phyloP scores from a whole-genome alignment of 2,113 vertebrate species.

The Gnathonemus echidnorhynchus region DNA sequence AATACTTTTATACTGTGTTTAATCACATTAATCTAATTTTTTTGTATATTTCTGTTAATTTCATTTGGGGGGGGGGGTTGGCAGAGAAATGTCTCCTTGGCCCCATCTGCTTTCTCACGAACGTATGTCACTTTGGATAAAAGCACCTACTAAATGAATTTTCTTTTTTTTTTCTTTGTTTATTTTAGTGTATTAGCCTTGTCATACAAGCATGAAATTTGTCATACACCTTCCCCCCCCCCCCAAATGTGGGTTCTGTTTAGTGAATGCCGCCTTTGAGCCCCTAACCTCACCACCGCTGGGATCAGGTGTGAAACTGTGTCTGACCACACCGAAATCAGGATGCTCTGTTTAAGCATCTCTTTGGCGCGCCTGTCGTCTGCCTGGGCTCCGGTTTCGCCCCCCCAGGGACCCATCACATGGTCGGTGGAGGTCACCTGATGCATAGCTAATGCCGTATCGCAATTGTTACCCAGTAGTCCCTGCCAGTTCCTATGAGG shows the following conservation, averaged over 20 bases:
- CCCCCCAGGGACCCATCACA: neutral
- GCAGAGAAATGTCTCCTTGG: neutral
- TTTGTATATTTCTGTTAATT: neutral
- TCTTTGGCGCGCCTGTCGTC: neutral
- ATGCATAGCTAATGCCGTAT: neutral
- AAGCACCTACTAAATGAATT: neutral
- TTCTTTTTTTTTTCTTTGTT: neutral
- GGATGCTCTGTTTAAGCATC: neutral
- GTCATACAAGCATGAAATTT: neutral
- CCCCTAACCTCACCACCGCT: neutral
- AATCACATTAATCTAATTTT: neutral
- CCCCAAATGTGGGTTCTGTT: neutral
- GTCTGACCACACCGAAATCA: neutral
- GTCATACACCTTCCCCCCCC: neutral
- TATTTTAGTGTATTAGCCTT: neutral
- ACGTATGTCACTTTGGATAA: neutral
- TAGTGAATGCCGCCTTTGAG: neutral
- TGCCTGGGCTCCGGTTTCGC: neutral
- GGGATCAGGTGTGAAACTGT: neutral
- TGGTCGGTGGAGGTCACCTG: neutral
- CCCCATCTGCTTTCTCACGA: neutral
- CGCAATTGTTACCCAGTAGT: neutral
- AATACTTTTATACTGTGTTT: neutral
- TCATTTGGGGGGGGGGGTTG: neutral
- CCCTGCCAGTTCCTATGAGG: neutral